Percentiles rank a stretch among this genome's conserved stretches.
These are phyloP conservation scores for Aviceda subcristata DNA, from an alignment of 2,113 vertebrate genomes.

Conservation along the genomic window DNA sequence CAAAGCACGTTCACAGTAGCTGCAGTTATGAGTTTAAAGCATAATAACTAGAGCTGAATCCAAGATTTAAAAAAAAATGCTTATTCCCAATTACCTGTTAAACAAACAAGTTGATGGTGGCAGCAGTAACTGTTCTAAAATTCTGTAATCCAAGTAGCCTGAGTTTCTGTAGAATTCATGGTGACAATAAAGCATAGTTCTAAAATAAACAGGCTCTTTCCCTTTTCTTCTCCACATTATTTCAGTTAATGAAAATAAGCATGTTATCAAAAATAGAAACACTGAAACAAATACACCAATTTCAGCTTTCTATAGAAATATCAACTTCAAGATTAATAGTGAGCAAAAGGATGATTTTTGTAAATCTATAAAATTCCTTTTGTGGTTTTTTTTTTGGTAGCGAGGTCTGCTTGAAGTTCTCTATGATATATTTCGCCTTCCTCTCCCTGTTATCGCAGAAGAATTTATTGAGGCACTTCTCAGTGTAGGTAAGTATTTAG, in stretches of 20 bases:
- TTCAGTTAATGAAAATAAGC: no score
- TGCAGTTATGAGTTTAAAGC: background rate
- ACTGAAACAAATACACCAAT: background rate
- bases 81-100: background rate
- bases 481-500: slow-evolving; percentile 86
- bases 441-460: slow-evolving; percentile 89
- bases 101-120: background rate
- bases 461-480: slow-evolving; percentile 94
- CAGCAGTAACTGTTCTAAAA: background rate
- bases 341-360: background rate
- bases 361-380: background rate
- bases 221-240: background rate
- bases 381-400: slow-evolving; percentile 60
- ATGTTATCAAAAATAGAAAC: background rate
- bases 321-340: background rate
- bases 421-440: slow-evolving; percentile 96
- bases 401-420: slow-evolving; percentile 92
- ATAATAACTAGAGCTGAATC: background rate
- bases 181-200: background rate
- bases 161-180: background rate
- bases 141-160: background rate
- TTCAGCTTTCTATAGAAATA: background rate
- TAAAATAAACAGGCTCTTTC: background rate
- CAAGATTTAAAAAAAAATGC: background rate
- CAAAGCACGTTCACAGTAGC: background rate